Percentiles rank a stretch among this genome's conserved stretches.
These are phyloP conservation scores for Spilarctia lutea DNA, from an alignment of 2,888 invertebrate species.

Conservation along the genomic window DNA sequence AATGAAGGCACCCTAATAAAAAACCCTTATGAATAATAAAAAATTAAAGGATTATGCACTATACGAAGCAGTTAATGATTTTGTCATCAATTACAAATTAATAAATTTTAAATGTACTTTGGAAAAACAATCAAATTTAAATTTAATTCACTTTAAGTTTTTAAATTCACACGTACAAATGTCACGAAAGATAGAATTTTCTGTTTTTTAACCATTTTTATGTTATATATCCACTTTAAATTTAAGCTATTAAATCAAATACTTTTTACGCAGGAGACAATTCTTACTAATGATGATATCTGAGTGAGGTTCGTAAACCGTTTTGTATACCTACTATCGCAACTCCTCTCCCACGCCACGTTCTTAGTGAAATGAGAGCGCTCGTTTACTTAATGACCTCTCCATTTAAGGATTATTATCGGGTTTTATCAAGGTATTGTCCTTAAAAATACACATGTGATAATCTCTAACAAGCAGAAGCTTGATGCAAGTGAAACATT, in stretches of 20 bases:
- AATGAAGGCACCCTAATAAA: background rate
- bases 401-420: slow-evolving; percentile 22
- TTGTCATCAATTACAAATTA: too few relatives aligned
- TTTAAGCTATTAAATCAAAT: background rate
- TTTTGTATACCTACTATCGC: slow-evolving; percentile 60
- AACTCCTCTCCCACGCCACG: slow-evolving; percentile 71
- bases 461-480: background rate
- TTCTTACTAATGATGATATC: slow-evolving; percentile 61
- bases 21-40: background rate
- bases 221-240: background rate
- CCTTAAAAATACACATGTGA: slow-evolving; percentile 11
- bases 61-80: too few relatives aligned
- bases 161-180: slow-evolving; percentile 32
- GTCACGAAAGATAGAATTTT: slow-evolving; percentile 29
- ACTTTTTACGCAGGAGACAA: slow-evolving; percentile 33
- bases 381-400: slow-evolving; percentile 65
- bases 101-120: background rate
- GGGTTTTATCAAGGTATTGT: slow-evolving; percentile 15
- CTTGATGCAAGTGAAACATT: background rate
- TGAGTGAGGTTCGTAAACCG: slow-evolving; percentile 60
- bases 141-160: background rate
- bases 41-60: too few relatives aligned
- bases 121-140: background rate
- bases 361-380: slow-evolving; percentile 61
- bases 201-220: slow-evolving; percentile 14